Evolutionary conservation across 1,140 invertebrate genomes (phyloP), one percentile per base, ranked within the genome.

Genomic region (Heliconius himera): DNA sequence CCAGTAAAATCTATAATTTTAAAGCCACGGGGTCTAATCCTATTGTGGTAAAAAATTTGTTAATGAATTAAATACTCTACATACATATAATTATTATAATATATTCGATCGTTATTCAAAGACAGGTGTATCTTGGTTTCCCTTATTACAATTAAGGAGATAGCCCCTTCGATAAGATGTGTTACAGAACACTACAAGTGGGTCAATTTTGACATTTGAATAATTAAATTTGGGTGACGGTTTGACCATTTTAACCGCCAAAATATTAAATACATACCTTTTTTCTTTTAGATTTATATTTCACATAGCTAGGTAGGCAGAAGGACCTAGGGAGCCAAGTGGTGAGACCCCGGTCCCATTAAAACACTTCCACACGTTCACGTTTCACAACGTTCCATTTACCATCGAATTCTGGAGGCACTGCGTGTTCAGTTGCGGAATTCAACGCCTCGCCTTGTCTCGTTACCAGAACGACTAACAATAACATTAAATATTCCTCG

Each of bases 131-230:
- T 73, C 29, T 70, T 60, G 33, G 74, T 74, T 77, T 70, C 79
- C 60, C 74, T 74, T 13, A 46, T 22, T 66, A 66, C 36, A 33
- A 16, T 8, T 29, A 46, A 77, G 38, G 70, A 60, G 72, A 60
- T 49, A 73, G 74, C 4, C 29, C 75, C 18, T 22, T 56, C 49
- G 80, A 81, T 81, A 81, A 81, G 38, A 74, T 78, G 80, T 77
- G 76, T 46, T 38, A 77, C 60, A 81, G 74, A 76, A 76, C 66
- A 76, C 74, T 38, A 26, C 70, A 70, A 70, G 74, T 80, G 29
- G 80, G 81, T 81, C 74, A 82, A 78, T 77, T 80, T 72, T 81
- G 80, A 80, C 77, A 80, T 81, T 81, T 76, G 60, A 70, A 76
- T 76, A 70, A 76, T 66, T 66, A 66, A 66, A 66, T 0, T 26